phyloP scores from a whole-genome alignment of 2,797 vertebrate genomes.

The Bradypodion pumilum region DNA sequence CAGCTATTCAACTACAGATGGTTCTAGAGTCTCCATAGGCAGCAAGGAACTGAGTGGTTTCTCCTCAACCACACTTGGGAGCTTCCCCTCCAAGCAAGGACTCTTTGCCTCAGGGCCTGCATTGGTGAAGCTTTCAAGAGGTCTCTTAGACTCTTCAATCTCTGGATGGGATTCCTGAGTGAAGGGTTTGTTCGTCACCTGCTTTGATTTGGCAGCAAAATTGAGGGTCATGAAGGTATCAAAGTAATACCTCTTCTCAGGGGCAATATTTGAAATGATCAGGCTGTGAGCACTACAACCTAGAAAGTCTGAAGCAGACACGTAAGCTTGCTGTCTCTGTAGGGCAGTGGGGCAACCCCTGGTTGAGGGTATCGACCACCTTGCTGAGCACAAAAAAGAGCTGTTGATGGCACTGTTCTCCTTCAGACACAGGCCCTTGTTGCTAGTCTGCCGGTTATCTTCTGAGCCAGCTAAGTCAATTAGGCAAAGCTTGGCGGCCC shows the following conservation, averaged over 20 bases:
- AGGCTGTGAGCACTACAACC: slow-evolving; percentile 89
- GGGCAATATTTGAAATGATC: slow-evolving; percentile 91
- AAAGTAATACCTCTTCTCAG: slow-evolving; percentile 86
- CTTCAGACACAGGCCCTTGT: slow-evolving; percentile 89
- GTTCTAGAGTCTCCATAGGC: slow-evolving; percentile 68
- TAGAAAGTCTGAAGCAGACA: slow-evolving; percentile 87
- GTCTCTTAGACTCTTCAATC: slow-evolving; percentile 18
- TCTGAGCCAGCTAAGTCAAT: slow-evolving; percentile 92
- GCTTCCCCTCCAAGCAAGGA: no score
- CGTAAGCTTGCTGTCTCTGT: slow-evolving; percentile 93
- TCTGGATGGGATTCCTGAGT: slow-evolving; percentile 80
- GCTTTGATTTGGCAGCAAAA: slow-evolving; percentile 91
- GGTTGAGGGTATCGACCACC: slow-evolving; percentile 87
- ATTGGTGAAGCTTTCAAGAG: not conserved
- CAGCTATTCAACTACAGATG: slow-evolving; percentile 77
- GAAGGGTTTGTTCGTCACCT: slow-evolving; percentile 89
- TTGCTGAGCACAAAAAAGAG: slow-evolving; percentile 92
- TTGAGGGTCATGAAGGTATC: slow-evolving; percentile 89
- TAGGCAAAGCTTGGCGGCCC: slow-evolving; percentile 88
- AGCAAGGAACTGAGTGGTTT: slow-evolving; percentile 65
- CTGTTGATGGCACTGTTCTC: slow-evolving; percentile 92
- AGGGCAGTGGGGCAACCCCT: slow-evolving; percentile 83
- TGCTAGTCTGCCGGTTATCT: slow-evolving; percentile 91
- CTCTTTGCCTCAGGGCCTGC: not conserved
- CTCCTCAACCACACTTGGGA: not conserved